These are phyloP conservation scores for Bombus picipes DNA, from an alignment of 1,140 invertebrate genomes.

Conservation along the genomic window DNA sequence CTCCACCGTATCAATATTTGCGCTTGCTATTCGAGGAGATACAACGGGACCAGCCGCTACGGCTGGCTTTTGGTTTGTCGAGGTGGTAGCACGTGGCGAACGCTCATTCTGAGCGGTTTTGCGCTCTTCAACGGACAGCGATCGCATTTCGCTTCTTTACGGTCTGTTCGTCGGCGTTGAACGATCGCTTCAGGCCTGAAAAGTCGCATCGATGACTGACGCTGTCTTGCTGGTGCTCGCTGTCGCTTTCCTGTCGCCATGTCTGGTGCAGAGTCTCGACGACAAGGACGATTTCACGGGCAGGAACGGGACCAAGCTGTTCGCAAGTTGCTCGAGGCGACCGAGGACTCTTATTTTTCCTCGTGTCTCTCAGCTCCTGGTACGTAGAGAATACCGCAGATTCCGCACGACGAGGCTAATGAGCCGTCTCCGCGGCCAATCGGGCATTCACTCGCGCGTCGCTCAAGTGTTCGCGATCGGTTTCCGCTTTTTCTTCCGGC, in stretches of 20 bases:
- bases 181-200: constrained; percentile 22
- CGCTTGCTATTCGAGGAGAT: background rate
- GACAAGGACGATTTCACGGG: constrained; percentile 3
- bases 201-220: constrained; percentile 24
- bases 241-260: constrained; percentile 33
- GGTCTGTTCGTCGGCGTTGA: background rate
- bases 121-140: background rate
- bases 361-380: constrained; percentile 70
- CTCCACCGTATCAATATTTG: background rate
- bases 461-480: background rate
- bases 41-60: background rate
- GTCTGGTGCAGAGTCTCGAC: background rate
- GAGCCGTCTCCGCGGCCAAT: constrained; percentile 25
- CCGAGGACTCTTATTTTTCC: constrained; percentile 74
- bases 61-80: background rate
- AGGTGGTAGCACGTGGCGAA: background rate
- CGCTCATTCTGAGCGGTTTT: background rate
- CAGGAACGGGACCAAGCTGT: background rate
- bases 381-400: constrained; percentile 52
- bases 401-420: constrained; percentile 11
- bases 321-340: constrained; percentile 49
- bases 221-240: constrained; percentile 36
- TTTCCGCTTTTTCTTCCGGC: background rate
- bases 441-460: constrained; percentile 18
- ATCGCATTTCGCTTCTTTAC: background rate